A percentile compares a stretch with the other conserved stretches of the same genome.
phyloP scores from a whole-genome alignment of 1,140 invertebrate genomes.

The Adelges cooleyi region DNA sequence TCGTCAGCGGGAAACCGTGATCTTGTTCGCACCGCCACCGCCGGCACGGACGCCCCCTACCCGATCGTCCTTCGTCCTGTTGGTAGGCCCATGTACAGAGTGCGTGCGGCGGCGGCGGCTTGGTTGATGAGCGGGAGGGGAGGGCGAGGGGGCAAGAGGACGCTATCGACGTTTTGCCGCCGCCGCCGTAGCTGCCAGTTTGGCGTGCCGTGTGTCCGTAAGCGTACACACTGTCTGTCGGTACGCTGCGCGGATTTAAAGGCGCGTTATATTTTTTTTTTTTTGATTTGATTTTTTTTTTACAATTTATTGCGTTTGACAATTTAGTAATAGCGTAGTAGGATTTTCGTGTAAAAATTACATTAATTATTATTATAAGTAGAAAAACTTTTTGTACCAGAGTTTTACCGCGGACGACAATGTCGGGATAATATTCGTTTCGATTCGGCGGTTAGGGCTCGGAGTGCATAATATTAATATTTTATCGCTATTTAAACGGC shows the following conservation, averaged over 20 bases:
- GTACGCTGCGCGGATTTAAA: not conserved
- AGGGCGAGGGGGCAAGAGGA: not conserved
- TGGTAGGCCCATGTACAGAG: not conserved
- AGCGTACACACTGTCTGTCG: not conserved
- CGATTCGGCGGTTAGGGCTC: too few relatives aligned
- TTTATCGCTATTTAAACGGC: too few relatives aligned
- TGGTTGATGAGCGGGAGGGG: not conserved
- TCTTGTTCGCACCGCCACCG: not conserved
- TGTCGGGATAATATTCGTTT: not conserved
- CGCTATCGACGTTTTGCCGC: slow-evolving; percentile 8
- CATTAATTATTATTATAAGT: too few relatives aligned
- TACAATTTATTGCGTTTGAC: too few relatives aligned
- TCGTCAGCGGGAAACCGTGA: not conserved
- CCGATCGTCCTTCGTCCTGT: not conserved
- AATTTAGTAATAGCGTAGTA: too few relatives aligned
- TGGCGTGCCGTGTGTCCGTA: not conserved
- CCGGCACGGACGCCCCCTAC: too few relatives aligned
- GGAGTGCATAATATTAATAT: too few relatives aligned
- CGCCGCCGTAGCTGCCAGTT: not conserved
- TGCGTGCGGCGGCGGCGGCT: not conserved
- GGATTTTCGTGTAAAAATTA: too few relatives aligned
- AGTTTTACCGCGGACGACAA: not conserved
- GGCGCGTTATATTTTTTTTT: too few relatives aligned
- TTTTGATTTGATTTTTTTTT: too few relatives aligned
- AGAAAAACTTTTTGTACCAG: too few relatives aligned